phyloP scores from a whole-genome alignment of 2,797 vertebrate species.

The Bovichtus diacanthus region DNA sequence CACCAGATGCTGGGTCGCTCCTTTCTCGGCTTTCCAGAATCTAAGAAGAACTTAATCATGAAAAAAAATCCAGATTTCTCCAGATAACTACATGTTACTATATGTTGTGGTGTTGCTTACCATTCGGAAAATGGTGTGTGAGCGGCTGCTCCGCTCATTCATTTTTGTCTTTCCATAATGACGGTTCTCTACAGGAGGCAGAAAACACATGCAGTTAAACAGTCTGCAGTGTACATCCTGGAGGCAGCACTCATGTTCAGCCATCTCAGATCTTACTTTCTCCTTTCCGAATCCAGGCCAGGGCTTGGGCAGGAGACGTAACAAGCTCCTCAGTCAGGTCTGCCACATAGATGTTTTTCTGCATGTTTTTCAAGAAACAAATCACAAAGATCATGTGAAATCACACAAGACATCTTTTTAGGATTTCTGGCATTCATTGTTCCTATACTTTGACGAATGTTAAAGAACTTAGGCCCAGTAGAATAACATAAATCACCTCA shows the following conservation, averaged over 20 bases:
- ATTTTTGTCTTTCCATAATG: constrained; percentile 97
- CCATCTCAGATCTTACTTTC: constrained; percentile 88
- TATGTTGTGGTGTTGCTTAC: constrained; percentile 74
- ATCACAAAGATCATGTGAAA: neutral
- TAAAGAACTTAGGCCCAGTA: neutral
- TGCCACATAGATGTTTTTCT: constrained; percentile 95
- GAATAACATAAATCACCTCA: neutral
- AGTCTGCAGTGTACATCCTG: neutral
- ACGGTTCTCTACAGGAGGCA: constrained; percentile 87
- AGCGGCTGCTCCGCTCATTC: constrained; percentile 96
- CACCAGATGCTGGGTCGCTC: constrained; percentile 86
- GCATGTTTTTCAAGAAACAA: constrained; percentile 11
- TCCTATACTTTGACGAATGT: neutral
- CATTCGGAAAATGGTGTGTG: constrained; percentile 98
- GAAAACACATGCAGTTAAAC: neutral
- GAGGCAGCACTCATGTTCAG: neutral
- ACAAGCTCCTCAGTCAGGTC: constrained; percentile 95
- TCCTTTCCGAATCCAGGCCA: constrained; percentile 94
- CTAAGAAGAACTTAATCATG: constrained; percentile 68
- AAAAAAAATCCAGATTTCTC: constrained; percentile 11
- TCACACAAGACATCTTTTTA: neutral
- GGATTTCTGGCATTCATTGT: neutral
- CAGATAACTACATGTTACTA: neutral
- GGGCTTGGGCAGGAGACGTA: constrained; percentile 88
- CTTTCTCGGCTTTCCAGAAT: constrained; percentile 95